A percentile compares a stretch with the other conserved stretches of the same genome.
Conservation (phyloP, 1,140 invertebrate species). For the Listronotus bonariensis region DNA sequence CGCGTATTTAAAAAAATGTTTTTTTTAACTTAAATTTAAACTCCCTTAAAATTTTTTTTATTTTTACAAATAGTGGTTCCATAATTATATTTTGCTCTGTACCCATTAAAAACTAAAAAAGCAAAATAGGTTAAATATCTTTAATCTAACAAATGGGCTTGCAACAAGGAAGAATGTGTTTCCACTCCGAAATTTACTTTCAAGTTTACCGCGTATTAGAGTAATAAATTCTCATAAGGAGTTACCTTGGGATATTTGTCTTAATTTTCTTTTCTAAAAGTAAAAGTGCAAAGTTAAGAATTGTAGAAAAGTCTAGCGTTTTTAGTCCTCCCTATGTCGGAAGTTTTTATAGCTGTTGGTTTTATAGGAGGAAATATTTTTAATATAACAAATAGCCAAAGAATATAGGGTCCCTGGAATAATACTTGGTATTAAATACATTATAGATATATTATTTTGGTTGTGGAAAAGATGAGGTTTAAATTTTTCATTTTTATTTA, state of each 20-base stretch:
- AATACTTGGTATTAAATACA: too few species aligned
- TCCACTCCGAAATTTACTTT: constrained; percentile 36
- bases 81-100: too few species aligned
- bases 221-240: constrained; percentile 39
- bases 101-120: not conserved
- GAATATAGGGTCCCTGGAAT: too few species aligned
- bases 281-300: constrained; percentile 35
- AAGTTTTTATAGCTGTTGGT: not conserved
- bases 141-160: constrained; percentile 31
- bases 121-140: constrained; percentile 25
- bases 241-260: constrained; percentile 37
- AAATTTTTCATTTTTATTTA: too few species aligned
- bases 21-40: too few species aligned
- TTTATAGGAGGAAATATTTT: too few species aligned
- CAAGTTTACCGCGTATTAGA: constrained; percentile 35
- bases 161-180: constrained; percentile 36
- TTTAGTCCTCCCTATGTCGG: not conserved
- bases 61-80: too few species aligned
- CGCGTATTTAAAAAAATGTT: too few species aligned
- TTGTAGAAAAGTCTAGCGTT: constrained; percentile 1
- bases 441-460: too few species aligned
- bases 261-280: constrained; percentile 33
- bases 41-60: too few species aligned
- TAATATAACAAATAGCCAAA: too few species aligned
- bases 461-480: too few species aligned